Base-by-base conservation (phyloP, 2,797 vertebrate genomes). In the Poecilia wingei region DNA sequence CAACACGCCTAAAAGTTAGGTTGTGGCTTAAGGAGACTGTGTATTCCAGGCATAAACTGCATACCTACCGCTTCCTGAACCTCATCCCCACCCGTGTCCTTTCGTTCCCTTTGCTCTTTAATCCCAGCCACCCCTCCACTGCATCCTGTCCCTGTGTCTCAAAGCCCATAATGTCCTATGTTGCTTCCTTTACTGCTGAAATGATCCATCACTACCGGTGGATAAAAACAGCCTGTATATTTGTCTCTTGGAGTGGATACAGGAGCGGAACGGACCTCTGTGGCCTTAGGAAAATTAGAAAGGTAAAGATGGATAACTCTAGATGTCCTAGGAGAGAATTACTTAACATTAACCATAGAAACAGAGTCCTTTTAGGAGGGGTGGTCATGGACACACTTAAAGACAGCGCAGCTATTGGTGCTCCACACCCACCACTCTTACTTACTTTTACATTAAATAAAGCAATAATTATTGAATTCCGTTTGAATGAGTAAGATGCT, bases 391-490 rank as follows among this genome's bases (percentile, higher is more conserved):
- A 92, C 87, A 92, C 88, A 90, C 92, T 90, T 91, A 86, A 90
- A 93, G 89, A 96, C 95, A 95, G 93, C 95, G 94, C 95, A 91
- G 95, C 96, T 90, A 90, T 94, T 95, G 74, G 84, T 78, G 72
- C 88, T 90, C 86, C 90, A 90, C 92, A 89, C 92, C 90, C 87
- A 95, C 93, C 97, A 97, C 97, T 98, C 96, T 96, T 95, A 96
- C 96, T 97, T 97, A 97, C 97, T 97, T 98, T 98, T 98, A 98
- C 97, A 98, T 98, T 98, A 99, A 99, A 97, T 98, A 98, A 98
- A 98, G 97, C 98, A 98, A 99, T 99, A 98, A 98, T 98, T 98
- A 99, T 98, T 97, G 98, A 98, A 98, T 98, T 99, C 97, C 96
- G 95, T 98, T 98, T 97, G 97, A 98, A 98, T 98, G 97, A 98